Base-by-base conservation (phyloP, 2,113 vertebrate genomes). In the Harpagus bidentatus region DNA sequence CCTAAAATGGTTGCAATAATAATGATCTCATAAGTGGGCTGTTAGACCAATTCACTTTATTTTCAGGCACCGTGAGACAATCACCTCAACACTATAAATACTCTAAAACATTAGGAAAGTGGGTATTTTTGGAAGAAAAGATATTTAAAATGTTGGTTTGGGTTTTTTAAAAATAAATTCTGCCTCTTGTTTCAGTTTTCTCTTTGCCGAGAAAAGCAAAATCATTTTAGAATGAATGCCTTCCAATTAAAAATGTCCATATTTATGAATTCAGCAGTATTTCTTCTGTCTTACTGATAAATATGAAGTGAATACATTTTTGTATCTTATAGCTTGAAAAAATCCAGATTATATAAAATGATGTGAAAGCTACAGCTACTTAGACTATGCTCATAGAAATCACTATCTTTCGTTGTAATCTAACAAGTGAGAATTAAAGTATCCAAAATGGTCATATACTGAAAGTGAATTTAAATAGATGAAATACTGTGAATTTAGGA, bases 1-100 rank as follows among this genome's bases (percentile, higher is more conserved):
- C 31, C 59, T 92, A 86, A 93, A 95, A 92, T 72, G 52, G 56
- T 18, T 91, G 40, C 73, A 96, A 84, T 82, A 93, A 91, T 71
- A 93, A 86, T 55, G 80, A 86, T 52, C 76, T 94, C 52, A 22
- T 82, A 90, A 95, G 32, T 74, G 53, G 29, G 55, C 52, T 91
- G 72, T 81, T 88, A 83, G 47, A 83, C 5, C 45, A 91, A 92
- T 66, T 90, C 2, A 84, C 36, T 88, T 81, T 32, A 74, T 95
- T 96, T 86, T 92, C 83, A 96, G 55, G 32, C 61, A 73, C 40
- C 2, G 3, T 48, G 74, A 94, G 62, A 90, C 76, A 88, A 92
- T 50, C 47, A 70, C 15, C 19, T 74, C 31, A 88, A 78, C n/a
- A 42, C 28, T 88, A 66, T 45, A 95, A 95, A 61, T 32, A 36